Evolutionary conservation across 2,888 invertebrate species (phyloP), one percentile per base, ranked within the genome.

Genomic region (Argyresthia goedartella): DNA sequence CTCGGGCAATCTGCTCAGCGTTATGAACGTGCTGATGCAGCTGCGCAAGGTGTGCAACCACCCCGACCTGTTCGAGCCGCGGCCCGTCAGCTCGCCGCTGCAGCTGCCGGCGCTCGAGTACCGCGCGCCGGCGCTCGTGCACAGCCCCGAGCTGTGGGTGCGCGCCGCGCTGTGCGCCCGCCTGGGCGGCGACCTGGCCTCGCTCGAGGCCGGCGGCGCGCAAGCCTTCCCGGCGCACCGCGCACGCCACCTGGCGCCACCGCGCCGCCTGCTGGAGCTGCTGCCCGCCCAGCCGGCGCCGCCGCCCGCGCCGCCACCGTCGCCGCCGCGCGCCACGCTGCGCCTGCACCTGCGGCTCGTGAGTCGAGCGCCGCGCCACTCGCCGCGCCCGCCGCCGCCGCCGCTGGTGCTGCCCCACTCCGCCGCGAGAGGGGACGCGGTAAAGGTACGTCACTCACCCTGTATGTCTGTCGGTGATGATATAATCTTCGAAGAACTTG

Each of bases 31-130:
- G 61, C 88, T 98, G 56, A 98, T 98, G 98, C 98, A 98, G 82
- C 88, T 98, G 69, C 90, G 98, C 53, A 98, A 98, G 88, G 97
- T 97, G 61, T 98, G 98, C 88, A 98, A 98, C 87, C 98, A 98
- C 88, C 98, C 98, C 13, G 97, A 98, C 88, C 89, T 98, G 70
- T 98, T 98, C 85, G 99, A 99, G 89, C 94, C 96, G 57, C 91
- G 99, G 53, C 97, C 98, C 49, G 97, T 96, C 45, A 88, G 93
- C 52, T 97, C 99, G 49, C 98, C 99, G 55, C 96, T 98, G 86
- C 94, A 93, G 80, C 93, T 95, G 90, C 91, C 93, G 58, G 91
- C 92, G 35, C 90, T 98, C 57, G 85, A 88, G 46, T 89, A 89
- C 68, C 82, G 85, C 58, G 91, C 92, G 53, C 93, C 95, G 14